Percentiles rank a stretch among this genome's conserved stretches.
These are phyloP conservation scores for Azemiops feae DNA, from an alignment of 2,113 vertebrate species.

Conservation along the genomic window DNA sequence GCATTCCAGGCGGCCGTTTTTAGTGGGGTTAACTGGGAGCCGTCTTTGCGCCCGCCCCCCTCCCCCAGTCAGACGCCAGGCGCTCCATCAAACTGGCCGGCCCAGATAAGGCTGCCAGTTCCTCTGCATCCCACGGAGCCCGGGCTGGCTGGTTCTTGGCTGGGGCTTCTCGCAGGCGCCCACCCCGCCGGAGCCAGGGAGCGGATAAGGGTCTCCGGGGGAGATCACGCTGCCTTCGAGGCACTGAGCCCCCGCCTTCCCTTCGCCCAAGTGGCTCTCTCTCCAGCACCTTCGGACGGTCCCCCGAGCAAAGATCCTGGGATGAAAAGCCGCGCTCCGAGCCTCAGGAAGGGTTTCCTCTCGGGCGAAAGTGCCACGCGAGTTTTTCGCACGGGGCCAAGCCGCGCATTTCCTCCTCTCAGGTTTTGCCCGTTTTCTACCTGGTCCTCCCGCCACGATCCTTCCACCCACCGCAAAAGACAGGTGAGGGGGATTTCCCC, in stretches of 20 bases:
- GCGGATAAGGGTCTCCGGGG: conserved; percentile 21
- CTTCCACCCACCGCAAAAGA: too few relatives aligned
- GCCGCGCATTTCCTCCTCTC: too few relatives aligned
- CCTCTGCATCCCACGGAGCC: conserved; percentile 3
- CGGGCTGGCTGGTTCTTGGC: conserved; percentile 55
- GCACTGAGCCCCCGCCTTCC: background rate
- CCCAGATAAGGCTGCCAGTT: conserved; percentile 75
- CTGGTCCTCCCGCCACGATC: background rate
- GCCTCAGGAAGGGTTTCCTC: background rate
- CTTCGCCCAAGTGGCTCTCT: background rate
- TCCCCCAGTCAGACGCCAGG: conserved; percentile 80
- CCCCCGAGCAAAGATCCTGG: rapidly evolving
- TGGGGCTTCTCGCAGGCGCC: conserved; percentile 52
- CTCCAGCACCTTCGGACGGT: background rate
- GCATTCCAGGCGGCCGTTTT: conserved; percentile 83
- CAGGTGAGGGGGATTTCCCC: too few relatives aligned
- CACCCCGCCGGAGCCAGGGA: conserved; percentile 28
- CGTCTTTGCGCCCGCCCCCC: conserved; percentile 39
- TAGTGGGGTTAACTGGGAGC: conserved; percentile 77
- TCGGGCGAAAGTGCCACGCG: background rate
- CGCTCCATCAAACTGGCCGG: conserved; percentile 61
- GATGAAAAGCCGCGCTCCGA: background rate
- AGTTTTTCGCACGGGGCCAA: too few relatives aligned
- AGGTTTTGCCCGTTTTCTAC: background rate
- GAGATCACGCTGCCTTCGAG: background rate